Evolutionary conservation across 2,797 vertebrate species (phyloP).

Genomic region (Microctenopoma steveboyesi): DNA sequence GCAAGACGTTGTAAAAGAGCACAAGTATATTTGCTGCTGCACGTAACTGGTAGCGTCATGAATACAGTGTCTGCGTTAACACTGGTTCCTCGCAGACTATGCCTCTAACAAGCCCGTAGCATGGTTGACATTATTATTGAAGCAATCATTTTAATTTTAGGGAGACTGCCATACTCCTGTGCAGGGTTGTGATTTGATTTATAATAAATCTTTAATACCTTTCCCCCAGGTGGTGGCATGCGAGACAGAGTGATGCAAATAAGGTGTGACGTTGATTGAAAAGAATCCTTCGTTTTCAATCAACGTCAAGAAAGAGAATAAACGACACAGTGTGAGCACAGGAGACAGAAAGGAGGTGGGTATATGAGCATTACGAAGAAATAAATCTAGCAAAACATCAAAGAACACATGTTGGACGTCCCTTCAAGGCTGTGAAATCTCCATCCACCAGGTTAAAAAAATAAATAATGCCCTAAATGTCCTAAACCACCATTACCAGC

Average conservation of each 20-base stretch:
- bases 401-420: neutral
- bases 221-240: constrained; percentile 10
- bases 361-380: neutral
- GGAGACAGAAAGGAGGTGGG: constrained; percentile 1
- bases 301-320: constrained; percentile 12
- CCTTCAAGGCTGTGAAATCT: neutral
- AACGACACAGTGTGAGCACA: neutral
- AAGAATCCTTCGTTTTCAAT: neutral
- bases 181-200: constrained; percentile 35
- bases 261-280: constrained; percentile 30
- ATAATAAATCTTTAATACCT: constrained; percentile 39
- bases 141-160: constrained; percentile 30
- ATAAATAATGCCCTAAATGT: too few species aligned
- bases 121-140: constrained; percentile 11
- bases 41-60: neutral
- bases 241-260: constrained; percentile 36
- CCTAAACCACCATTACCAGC: neutral
- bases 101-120: neutral
- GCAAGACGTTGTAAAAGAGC: neutral
- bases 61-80: neutral
- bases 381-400: neutral
- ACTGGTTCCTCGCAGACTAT: neutral
- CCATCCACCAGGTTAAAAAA: neutral
- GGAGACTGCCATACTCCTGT: neutral
- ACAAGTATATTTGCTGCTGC: constrained; percentile 4